Evolutionary conservation across 2,888 invertebrate species (phyloP).

Genomic region (Nasonovia ribisnigri): DNA sequence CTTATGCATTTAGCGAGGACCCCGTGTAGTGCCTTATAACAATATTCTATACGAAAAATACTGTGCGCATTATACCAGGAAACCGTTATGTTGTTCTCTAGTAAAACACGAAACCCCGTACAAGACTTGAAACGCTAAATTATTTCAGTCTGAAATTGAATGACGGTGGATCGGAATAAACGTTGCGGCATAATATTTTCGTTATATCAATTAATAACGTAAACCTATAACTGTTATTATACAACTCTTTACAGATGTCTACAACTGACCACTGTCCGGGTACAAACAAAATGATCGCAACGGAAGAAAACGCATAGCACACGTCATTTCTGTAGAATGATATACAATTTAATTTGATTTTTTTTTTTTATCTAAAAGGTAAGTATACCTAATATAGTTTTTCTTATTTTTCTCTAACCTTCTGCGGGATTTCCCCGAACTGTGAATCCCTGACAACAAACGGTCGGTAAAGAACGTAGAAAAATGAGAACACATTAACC

Average conservation of each 20-base stretch:
- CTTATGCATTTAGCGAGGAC: background rate
- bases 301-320: background rate
- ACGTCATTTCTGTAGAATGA: background rate
- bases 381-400: background rate
- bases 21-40: too few species aligned
- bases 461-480: background rate
- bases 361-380: background rate
- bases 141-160: background rate
- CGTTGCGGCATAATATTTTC: background rate
- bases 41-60: background rate
- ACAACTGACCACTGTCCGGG: background rate
- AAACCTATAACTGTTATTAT: background rate
- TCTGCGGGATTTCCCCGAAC: background rate
- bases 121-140: background rate
- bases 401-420: background rate
- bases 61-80: background rate
- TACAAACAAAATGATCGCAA: background rate
- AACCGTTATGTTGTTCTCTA: background rate
- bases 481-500: constrained; percentile 35
- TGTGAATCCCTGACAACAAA: background rate
- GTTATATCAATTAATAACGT: background rate
- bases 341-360: background rate
- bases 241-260: background rate
- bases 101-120: background rate
- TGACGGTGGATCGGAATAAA: background rate